Evolutionary conservation across 1,140 invertebrate genomes (phyloP), one percentile per base, ranked within the genome.

Genomic region (Ceratosolen solmsi): DNA sequence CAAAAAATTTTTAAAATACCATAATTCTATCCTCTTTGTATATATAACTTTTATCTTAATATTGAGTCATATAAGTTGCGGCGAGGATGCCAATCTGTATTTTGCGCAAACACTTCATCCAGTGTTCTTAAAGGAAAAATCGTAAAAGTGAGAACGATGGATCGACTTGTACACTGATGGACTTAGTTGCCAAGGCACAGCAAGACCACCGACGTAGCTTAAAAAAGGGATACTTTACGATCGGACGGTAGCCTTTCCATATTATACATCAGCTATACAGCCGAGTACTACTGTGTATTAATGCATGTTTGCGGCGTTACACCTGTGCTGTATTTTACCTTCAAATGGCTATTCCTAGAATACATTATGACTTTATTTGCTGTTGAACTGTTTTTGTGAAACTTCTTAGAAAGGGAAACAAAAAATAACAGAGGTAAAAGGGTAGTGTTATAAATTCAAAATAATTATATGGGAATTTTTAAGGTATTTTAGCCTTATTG

Each of bases 181-280:
- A 65, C 3, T 65, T 75, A 25, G 11, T 11, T 27, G n/a, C 13
- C 41, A 27, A 76, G 20, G 13, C 30, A 51, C 8, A 7, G 8
- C 36, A 71, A 77, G 86, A 71, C 85, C 85, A 87, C 87, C 87
- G 78, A 84, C 84, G 84, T 83, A 46, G 84, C 54, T 41, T 65
- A 68, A 58, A 83, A 82, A 74, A 84, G 82, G 68, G 70, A 84
- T 86, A 54, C 77, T 88, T 88, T 88, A 88, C 84, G 85, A 88
- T 56, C 83, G 75, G 76, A 83, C 86, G 63, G 87, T 87, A 87
- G 87, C 86, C 83, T 82, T 81, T 80, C 72, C 65, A 82, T 82
- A 73, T 84, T 74, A 82, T 83, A 83, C 82, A 80, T 54, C 76
- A 77, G 54, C 82, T 86, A 54, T 54, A 36, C 68, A 63, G 30